Base-by-base conservation (phyloP, 2,888 invertebrate genomes). In the Spodoptera exigua region DNA sequence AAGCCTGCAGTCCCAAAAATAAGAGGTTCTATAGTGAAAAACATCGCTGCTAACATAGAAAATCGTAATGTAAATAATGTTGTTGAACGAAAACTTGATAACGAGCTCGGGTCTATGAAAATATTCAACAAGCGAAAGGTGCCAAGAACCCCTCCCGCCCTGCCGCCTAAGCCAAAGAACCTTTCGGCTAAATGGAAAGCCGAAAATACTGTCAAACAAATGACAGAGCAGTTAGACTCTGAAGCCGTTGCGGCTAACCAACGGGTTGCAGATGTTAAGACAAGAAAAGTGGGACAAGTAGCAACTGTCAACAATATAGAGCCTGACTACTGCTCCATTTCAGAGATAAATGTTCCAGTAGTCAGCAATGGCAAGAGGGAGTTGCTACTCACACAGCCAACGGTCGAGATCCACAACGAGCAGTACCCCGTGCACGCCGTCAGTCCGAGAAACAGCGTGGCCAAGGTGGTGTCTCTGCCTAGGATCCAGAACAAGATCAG, bases 161-260 rank as follows among this genome's bases (percentile, higher is more conserved):
- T 97, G 84, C 97, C 97, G 63, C 96, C 97, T 44, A 97, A 97
- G 90, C 97, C 97, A 79, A 96, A 96, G 74, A 96, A 96, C 89
- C 92, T 96, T 78, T 94, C 95, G 82, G 96, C 93, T 82, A 96
- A 95, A 95, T 96, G 93, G 93, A 96, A 95, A 95, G 95, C 95
- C 79, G 95, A 94, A 72, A 89, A 89, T 78, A 82, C 87, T 85
- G 88, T 90, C 83, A 91, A 87, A 85, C 79, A 82, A 78, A 76
- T 89, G 84, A 87, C 87, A 86, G 90, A 91, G 87, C 86, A 89
- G 81, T 86, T 91, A 90, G 93, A 94, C 93, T 94, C 94, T 92
- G 93, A 93, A 92, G 90, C 93, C 92, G 94, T 94, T 94, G 94
- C 92, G 89, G 93, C 93, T 88, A 94, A 93, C 86, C 94, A 95